These are phyloP conservation scores for Harlomillsia oculata DNA, from an alignment of 1,140 invertebrate genomes.

Conservation along the genomic window DNA sequence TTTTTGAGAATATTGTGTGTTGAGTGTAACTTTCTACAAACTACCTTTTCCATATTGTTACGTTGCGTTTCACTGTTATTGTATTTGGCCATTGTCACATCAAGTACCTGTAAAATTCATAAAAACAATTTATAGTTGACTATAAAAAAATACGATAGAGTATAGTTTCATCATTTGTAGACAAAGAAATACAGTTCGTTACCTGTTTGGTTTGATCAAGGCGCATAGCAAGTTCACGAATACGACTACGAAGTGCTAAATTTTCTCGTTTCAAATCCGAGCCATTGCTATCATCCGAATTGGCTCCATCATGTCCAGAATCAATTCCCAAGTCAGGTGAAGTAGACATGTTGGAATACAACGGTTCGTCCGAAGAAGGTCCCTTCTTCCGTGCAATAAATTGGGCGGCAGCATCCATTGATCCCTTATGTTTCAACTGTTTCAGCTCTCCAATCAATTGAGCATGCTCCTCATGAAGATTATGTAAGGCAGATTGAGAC, in stretches of 20 bases:
- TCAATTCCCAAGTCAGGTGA: slow-evolving; percentile 34
- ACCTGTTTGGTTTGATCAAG: slow-evolving; percentile 29
- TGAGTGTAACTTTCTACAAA: slow-evolving; percentile 32
- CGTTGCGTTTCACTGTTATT: slow-evolving; percentile 24
- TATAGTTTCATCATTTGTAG: neutral
- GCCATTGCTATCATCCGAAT: slow-evolving; percentile 15
- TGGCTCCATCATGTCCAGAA: slow-evolving; percentile 28
- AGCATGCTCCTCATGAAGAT: slow-evolving; percentile 23
- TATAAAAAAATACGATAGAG: neutral
- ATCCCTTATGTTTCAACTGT: slow-evolving; percentile 1
- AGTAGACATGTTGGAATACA: no score
- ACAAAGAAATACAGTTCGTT: neutral
- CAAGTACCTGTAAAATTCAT: slow-evolving; percentile 19
- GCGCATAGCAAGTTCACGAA: slow-evolving; percentile 22
- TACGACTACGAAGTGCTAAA: slow-evolving; percentile 9
- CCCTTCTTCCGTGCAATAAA: neutral
- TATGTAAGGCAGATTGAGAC: slow-evolving; percentile 18
- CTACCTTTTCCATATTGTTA: slow-evolving; percentile 30
- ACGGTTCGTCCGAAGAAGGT: no score
- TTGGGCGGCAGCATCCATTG: neutral
- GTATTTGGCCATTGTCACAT: slow-evolving; percentile 21
- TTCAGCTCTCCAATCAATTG: slow-evolving; percentile 22
- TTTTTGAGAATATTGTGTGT: slow-evolving; percentile 33
- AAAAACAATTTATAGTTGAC: neutral
- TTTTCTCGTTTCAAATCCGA: slow-evolving; percentile 13